Conservation (phyloP, 2,113 vertebrate genomes). For the Festucalex cinctus region DNA sequence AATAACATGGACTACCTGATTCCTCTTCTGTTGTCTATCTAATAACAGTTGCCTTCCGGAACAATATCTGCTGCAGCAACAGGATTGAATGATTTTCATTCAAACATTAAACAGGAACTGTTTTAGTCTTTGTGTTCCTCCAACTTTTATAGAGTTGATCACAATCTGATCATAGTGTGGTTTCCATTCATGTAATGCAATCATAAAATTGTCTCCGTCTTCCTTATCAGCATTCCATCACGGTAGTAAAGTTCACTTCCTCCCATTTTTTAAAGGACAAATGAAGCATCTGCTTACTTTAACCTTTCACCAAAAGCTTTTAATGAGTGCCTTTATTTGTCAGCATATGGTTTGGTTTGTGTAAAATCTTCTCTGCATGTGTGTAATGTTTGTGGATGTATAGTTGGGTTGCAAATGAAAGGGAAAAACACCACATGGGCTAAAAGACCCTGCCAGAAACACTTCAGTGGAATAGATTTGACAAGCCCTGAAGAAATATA, state of each 20-base stretch:
- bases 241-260: not conserved
- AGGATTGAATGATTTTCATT: not conserved
- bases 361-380: slow-evolving; percentile 16
- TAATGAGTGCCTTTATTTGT: slow-evolving; percentile 48
- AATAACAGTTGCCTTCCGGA: not conserved
- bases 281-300: slow-evolving; percentile 39
- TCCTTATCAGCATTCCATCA: not conserved
- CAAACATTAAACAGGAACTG: not conserved
- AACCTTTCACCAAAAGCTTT: slow-evolving; percentile 55
- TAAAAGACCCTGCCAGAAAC: not conserved
- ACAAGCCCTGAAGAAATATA: not conserved
- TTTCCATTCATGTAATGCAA: not conserved
- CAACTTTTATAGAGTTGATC: not conserved
- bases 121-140: not conserved
- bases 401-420: slow-evolving; percentile 17
- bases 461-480: not conserved
- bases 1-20: too few relatives aligned
- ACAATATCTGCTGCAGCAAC: not conserved
- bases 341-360: slow-evolving; percentile 35
- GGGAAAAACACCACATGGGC: not conserved
- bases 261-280: slow-evolving; percentile 47
- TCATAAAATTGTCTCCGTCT: not conserved
- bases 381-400: not conserved
- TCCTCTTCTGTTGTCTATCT: not conserved
- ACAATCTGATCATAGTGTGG: not conserved